Base-by-base conservation (phyloP, 1,140 invertebrate species). In the Gonatopus flavifemur region DNA sequence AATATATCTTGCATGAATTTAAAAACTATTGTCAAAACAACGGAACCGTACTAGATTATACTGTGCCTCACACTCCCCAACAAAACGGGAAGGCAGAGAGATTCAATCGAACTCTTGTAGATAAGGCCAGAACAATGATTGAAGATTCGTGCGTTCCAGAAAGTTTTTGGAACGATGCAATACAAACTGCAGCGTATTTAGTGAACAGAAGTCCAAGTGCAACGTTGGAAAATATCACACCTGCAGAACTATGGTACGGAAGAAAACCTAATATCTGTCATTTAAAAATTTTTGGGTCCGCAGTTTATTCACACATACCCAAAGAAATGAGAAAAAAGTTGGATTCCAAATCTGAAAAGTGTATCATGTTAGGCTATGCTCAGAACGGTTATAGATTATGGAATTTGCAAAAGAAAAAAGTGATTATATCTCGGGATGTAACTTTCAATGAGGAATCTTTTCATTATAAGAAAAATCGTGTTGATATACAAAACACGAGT, bases 1-100 rank as follows among this genome's bases (percentile, higher is more conserved):
- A 66, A 74, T 46, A 70, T 62, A 19, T 70, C 72, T 9, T 78
- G 44, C 45, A 64, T 30, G 55, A 52, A 16, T 78, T 76, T 59
- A 47, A 69, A 20, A 70, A 64, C 9, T 38, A 71, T 30, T 36
- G 67, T 12, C 63, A 74, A 52, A 63, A 44, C n/a, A n/a, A n/a
- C n/a, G n/a, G n/a, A 33, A 33, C 21, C 8, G 42, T 33, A 33
- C 8, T 16, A 12, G 42, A 31, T 12, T 45, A 32, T 45, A 31
- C 25, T 6, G 15, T 31, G 12, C 5, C 42, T 3, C 33, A 59
- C 44, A 48, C 46, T 33, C 48, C 52, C 36, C 37, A 68, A 47
- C 52, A 56, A 31, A 74, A 76, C 55, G 67, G 67, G 8, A 47
- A 57, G n/a, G 53, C 63, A 10, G 75, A 78, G 42, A 41, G 69